Evolutionary conservation across 2,113 vertebrate species (phyloP).

Genomic region (Pontoporia blainvillei): DNA sequence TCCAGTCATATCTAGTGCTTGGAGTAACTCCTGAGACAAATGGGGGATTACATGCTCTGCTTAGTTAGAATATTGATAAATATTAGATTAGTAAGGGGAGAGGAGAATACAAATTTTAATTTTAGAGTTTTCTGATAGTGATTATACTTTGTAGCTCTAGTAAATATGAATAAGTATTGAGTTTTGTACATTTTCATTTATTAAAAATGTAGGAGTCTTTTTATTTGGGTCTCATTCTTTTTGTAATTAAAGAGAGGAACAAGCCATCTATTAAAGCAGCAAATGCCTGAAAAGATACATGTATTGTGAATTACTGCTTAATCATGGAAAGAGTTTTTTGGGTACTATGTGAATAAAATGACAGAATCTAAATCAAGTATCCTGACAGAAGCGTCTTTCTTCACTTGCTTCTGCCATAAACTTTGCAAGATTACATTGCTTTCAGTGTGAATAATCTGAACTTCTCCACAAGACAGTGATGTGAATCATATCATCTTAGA

Average conservation of each 20-base stretch:
- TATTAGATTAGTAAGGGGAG: not conserved
- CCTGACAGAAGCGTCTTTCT: not conserved
- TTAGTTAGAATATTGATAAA: not conserved
- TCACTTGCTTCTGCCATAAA: not conserved
- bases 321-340: not conserved
- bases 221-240: slow-evolving; percentile 12
- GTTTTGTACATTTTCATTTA: not conserved
- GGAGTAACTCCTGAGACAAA: not conserved
- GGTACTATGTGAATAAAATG: not conserved
- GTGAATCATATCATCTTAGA: not conserved
- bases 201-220: not conserved
- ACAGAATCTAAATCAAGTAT: not conserved
- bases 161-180: not conserved
- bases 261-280: slow-evolving; percentile 5
- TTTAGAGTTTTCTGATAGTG: not conserved
- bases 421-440: not conserved
- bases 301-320: not conserved
- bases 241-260: slow-evolving; percentile 8
- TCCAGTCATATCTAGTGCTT: not conserved
- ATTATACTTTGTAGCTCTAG: slow-evolving; percentile 25
- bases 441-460: slow-evolving; percentile 6
- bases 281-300: not conserved
- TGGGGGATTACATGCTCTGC: not conserved
- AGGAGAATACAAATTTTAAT: not conserved
- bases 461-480: not conserved